Evolutionary conservation across 2,888 invertebrate genomes (phyloP), one percentile per base, ranked within the genome.

Genomic region (Atrina japonica): DNA sequence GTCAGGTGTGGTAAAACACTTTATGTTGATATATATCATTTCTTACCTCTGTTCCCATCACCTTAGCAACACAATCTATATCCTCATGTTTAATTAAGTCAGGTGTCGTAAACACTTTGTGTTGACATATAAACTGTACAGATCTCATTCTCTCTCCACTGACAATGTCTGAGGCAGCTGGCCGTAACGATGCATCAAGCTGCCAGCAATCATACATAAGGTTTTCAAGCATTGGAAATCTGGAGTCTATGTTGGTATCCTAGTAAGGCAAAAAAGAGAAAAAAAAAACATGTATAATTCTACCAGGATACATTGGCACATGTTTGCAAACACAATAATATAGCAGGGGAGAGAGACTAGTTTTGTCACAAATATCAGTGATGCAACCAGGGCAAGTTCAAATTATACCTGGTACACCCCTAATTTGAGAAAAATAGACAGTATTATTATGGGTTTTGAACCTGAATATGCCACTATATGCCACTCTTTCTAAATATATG

Each of bases 191-290:
- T 14, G 63, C 64, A 11, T 82, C 81, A 1, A 67, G 66, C 6
- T 72, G 61, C 87, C 87, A 87, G 64, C 87, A 85, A 25, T 60
- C 27, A 29, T 61, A 43, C 84, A 88, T 87, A 60, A 86, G 66
- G 5, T 66, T 29, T 43, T 86, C 83, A 63, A 88, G 60, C 45
- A 67, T 78, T 6, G 86, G 87, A 58, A 86, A 83, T 30, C 77
- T 70, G 21, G 81, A 75, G 23, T 82, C 75, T 3, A 86, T 71
- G 53, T 76, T 82, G 58, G 70, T 80, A n/a, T 79, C 83, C 84
- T 87, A 70, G 14, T 59, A 11, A 35, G 11, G n/a, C n/a, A n/a
- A n/a, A n/a, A n/a, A n/a, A n/a, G n/a, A n/a, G n/a, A 45, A 29
- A 43, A 14, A 58, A 16, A 23, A 35, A 45, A 3, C 5, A 23